phyloP scores from a whole-genome alignment of 2,113 vertebrate species.

The Podilymbus podiceps region DNA sequence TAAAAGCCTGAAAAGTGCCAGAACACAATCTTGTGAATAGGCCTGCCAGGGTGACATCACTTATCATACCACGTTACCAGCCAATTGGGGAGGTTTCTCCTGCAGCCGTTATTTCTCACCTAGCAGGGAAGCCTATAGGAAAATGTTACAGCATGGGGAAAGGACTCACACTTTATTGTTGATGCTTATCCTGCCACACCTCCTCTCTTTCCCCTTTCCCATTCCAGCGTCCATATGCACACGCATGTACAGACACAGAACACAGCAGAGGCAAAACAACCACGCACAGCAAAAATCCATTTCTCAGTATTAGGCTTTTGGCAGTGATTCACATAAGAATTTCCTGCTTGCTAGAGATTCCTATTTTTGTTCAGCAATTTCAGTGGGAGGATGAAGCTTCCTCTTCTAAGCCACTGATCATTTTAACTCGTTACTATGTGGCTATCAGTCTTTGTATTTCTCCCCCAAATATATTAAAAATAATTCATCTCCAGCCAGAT shows the following conservation, averaged over 20 bases:
- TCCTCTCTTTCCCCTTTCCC: background rate
- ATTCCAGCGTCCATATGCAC: accelerated
- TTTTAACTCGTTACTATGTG: background rate
- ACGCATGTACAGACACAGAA: background rate
- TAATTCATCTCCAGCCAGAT: background rate
- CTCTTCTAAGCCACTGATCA: background rate
- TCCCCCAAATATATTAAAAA: background rate
- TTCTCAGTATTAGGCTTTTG: background rate
- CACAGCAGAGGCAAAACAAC: background rate
- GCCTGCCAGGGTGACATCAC: conserved; percentile 50
- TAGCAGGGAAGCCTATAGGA: background rate
- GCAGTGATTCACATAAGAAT: accelerated
- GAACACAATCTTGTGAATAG: background rate
- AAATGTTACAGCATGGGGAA: background rate
- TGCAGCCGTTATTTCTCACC: background rate
- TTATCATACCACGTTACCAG: conserved; percentile 3
- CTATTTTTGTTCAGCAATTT: background rate
- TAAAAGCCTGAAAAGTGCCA: background rate
- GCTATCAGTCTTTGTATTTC: background rate
- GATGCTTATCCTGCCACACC: background rate
- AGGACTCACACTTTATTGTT: background rate
- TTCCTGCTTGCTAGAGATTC: background rate
- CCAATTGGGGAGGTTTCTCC: conserved; percentile 7
- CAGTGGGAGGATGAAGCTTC: background rate
- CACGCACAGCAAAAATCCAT: accelerated